Conservation (phyloP, 2,113 vertebrate species). For the Grammomys dolichurus region DNA sequence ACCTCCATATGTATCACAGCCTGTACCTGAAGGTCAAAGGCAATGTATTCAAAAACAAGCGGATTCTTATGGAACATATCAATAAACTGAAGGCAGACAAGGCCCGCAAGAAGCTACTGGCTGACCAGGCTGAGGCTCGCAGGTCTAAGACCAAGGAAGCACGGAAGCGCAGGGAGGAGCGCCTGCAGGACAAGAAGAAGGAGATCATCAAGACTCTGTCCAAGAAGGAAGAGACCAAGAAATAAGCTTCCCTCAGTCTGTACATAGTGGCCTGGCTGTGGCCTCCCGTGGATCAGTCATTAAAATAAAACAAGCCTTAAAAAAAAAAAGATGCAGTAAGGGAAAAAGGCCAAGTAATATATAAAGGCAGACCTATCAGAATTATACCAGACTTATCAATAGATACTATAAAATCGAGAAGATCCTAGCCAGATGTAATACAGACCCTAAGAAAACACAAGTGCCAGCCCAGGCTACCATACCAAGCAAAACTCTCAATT, state of each 20-base stretch:
- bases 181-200: conserved; percentile 98
- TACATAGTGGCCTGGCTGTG: neutral
- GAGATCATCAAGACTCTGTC: conserved; percentile 97
- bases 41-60: conserved; percentile 99
- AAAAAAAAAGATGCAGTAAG: no score
- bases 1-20: conserved; percentile 99
- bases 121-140: conserved; percentile 98
- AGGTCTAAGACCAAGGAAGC: conserved; percentile 98
- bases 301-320: conserved; percentile 77
- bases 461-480: no score
- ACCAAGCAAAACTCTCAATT: no score
- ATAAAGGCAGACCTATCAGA: no score
- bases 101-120: conserved; percentile 97
- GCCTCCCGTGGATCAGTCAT: neutral
- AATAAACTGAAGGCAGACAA: conserved; percentile 99
- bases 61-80: conserved; percentile 99
- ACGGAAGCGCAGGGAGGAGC: conserved; percentile 95
- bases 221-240: conserved; percentile 98
- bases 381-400: no score
- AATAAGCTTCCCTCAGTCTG: conserved; percentile 79
- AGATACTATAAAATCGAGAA: no score
- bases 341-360: no score
- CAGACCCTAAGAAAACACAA: no score
- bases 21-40: conserved; percentile 98
- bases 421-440: no score